Conservation (phyloP, 2,113 vertebrate genomes). For the Lycaon pictus region DNA sequence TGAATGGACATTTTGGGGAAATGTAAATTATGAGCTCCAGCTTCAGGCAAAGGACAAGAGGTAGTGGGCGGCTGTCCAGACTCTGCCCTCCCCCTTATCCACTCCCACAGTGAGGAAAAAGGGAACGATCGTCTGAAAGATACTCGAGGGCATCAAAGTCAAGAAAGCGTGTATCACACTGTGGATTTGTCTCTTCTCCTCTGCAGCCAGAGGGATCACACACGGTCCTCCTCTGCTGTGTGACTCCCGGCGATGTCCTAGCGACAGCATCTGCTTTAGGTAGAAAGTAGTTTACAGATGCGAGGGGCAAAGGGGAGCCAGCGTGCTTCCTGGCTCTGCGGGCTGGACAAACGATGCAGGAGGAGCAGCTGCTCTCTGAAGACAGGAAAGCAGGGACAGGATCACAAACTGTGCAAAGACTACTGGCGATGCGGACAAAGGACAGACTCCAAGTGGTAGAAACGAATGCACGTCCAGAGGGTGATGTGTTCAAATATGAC, state of each 20-base stretch:
- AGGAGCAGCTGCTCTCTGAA: slow-evolving; percentile 10
- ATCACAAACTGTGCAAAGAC: background rate
- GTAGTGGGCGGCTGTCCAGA: background rate
- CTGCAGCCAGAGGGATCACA: background rate
- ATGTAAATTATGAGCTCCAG: background rate
- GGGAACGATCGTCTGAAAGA: background rate
- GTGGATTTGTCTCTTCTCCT: background rate
- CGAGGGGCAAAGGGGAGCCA: background rate
- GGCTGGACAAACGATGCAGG: background rate
- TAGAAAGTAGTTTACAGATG: slow-evolving; percentile 24
- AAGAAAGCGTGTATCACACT: background rate
- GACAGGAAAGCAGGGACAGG: background rate
- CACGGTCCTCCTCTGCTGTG: background rate
- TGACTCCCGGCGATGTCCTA: background rate
- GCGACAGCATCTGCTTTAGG: background rate
- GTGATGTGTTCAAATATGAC: background rate
- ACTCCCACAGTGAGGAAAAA: background rate
- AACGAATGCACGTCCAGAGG: background rate
- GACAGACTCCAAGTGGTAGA: background rate
- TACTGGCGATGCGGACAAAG: background rate
- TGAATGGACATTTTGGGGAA: background rate
- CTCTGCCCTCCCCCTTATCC: background rate
- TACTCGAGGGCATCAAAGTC: background rate
- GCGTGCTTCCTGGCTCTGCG: slow-evolving; percentile 41
- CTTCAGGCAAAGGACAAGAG: background rate